Conservation (phyloP, 2,797 vertebrate genomes). For the Acanthiza pusilla region DNA sequence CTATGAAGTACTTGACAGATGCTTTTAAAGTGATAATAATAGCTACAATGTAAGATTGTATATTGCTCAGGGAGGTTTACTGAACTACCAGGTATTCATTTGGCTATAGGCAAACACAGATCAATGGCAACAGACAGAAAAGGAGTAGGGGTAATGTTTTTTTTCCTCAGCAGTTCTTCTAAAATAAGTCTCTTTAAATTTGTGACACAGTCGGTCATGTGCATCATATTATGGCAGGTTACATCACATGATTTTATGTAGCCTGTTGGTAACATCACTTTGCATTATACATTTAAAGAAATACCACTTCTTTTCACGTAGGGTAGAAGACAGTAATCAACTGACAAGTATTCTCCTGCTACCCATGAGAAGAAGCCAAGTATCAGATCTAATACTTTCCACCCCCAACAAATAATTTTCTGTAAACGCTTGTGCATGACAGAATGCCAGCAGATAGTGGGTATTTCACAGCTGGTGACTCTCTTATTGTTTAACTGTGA, state of each 20-base stretch:
- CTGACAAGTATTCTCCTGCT: conserved; percentile 47
- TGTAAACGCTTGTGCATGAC: conserved; percentile 31
- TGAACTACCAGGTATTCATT: conserved; percentile 31
- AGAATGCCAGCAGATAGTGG: conserved; percentile 44
- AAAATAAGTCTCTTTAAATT: conserved; percentile 36
- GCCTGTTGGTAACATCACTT: conserved; percentile 55
- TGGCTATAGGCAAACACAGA: conserved; percentile 55
- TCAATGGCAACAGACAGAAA: conserved; percentile 39
- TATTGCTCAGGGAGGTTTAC: conserved; percentile 19
- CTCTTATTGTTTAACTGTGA: conserved; percentile 51
- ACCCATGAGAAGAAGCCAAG: conserved; percentile 8
- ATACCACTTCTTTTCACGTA: conserved; percentile 39
- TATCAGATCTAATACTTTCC: conserved; percentile 49
- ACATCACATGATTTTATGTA: conserved; percentile 49
- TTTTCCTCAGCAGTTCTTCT: neutral
- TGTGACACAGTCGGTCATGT: conserved; percentile 29
- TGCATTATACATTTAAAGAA: conserved; percentile 60
- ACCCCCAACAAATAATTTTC: conserved; percentile 46
- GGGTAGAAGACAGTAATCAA: conserved; percentile 44
- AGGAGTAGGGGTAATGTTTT: neutral
- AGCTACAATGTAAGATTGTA: neutral
- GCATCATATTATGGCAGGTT: conserved; percentile 39
- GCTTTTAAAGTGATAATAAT: conserved; percentile 18
- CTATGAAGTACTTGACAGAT: neutral
- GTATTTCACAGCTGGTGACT: conserved; percentile 47